These are phyloP conservation scores for Oscheius sp. DNA, from an alignment of 2,888 invertebrate genomes.

Conservation along the genomic window DNA sequence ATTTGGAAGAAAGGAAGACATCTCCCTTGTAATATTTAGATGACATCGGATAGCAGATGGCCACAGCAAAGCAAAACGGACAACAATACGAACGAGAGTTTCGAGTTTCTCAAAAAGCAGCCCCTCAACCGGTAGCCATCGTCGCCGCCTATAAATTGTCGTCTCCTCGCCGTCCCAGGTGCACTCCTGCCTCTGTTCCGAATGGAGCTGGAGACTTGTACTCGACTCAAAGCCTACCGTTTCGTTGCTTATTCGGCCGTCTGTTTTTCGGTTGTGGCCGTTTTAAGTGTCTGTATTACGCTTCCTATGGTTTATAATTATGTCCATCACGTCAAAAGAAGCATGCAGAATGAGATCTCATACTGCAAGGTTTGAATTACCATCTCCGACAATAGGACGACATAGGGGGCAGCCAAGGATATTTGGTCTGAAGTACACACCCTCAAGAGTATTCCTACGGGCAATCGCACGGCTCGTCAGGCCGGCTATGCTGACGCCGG, in stretches of 20 bases:
- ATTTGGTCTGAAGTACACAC: slow-evolving; percentile 65
- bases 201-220: slow-evolving; percentile 50
- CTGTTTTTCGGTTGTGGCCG: slow-evolving; percentile 59
- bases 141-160: slow-evolving; percentile 2
- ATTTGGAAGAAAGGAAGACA: background rate
- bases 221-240: slow-evolving; percentile 56
- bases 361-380: slow-evolving; percentile 65
- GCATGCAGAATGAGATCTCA: slow-evolving; percentile 70
- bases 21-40: background rate
- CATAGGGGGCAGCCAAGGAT: slow-evolving; percentile 66
- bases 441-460: slow-evolving; percentile 46
- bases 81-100: no score
- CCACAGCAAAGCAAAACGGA: no score
- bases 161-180: background rate
- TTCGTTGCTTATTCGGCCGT: slow-evolving; percentile 61
- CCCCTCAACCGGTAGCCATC: slow-evolving; percentile 5
- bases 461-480: slow-evolving; percentile 65
- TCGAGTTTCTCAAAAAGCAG: slow-evolving; percentile 1
- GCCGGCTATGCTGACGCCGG: slow-evolving; percentile 39
- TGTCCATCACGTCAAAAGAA: slow-evolving; percentile 67
- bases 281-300: slow-evolving; percentile 58
- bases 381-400: background rate
- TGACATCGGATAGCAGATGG: background rate
- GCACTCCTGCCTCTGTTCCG: background rate
- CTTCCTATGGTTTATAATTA: slow-evolving; percentile 73